Conservation (phyloP, 2,797 vertebrate species). For the Thalassophryne amazonica region DNA sequence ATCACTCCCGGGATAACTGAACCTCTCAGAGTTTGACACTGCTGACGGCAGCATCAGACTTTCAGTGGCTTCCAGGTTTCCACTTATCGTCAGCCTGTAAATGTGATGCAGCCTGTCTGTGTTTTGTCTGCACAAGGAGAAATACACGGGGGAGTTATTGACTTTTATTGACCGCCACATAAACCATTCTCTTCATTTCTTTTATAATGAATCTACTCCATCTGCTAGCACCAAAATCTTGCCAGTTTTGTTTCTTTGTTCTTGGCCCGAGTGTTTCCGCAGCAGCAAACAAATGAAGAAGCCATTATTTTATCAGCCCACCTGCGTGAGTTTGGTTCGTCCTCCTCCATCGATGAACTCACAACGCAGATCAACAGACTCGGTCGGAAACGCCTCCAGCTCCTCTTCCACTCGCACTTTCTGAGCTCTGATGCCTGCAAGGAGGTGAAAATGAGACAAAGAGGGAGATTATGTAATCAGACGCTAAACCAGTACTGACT, state of each 20-base stretch:
- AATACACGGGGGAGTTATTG: neutral
- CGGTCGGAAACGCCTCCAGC: constrained; percentile 74
- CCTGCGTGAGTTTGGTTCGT: constrained; percentile 77
- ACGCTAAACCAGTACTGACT: constrained; percentile 5
- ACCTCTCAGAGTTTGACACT: too few species aligned
- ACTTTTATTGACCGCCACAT: neutral
- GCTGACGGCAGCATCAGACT: too few species aligned
- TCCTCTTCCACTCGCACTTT: constrained; percentile 76
- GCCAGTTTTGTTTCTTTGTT: neutral
- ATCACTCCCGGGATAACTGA: too few species aligned
- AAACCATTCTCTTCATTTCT: neutral
- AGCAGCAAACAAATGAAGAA: neutral
- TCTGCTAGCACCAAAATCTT: neutral
- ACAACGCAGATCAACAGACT: constrained; percentile 77
- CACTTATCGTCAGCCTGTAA: too few species aligned
- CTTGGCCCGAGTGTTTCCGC: neutral
- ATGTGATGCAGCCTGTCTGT: too few species aligned
- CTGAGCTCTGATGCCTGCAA: constrained; percentile 66
- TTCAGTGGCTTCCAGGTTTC: too few species aligned
- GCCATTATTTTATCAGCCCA: constrained; percentile 18
- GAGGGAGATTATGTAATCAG: constrained; percentile 2
- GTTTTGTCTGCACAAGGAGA: neutral
- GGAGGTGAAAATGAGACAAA: neutral
- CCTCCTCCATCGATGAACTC: constrained; percentile 60
- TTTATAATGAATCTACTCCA: neutral